Conservation (phyloP, 2,888 invertebrate genomes). For the Heliconius erato region DNA sequence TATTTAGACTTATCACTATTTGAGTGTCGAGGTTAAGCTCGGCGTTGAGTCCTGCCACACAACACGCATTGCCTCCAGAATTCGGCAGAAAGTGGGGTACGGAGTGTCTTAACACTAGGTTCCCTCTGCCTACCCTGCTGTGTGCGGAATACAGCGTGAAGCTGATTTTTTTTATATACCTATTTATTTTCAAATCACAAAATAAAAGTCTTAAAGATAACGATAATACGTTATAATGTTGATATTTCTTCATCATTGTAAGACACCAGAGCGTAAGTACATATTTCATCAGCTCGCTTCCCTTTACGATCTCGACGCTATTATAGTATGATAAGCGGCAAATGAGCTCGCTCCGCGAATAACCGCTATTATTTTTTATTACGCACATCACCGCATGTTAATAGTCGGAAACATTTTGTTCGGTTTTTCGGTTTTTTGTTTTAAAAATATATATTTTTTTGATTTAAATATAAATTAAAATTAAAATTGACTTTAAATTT, state of each 20-base stretch:
- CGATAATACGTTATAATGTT: conserved; percentile 24
- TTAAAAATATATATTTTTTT: conserved; percentile 3
- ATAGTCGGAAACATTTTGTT: conserved; percentile 21
- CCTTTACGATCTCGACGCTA: conserved; percentile 43
- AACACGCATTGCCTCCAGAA: too few species aligned
- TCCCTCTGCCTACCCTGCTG: too few species aligned
- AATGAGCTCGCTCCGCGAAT: conserved; percentile 38
- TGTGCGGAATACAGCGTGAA: too few species aligned
- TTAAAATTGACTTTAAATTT: too few species aligned
- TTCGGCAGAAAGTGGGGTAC: too few species aligned
- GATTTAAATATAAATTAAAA: neutral
- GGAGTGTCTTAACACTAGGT: too few species aligned
- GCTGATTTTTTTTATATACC: too few species aligned
- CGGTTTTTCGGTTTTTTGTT: conserved; percentile 5
- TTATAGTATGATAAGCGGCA: conserved; percentile 41
- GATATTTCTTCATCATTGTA: conserved; percentile 26
- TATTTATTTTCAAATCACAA: too few species aligned
- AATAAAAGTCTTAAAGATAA: neutral
- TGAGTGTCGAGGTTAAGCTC: too few species aligned
- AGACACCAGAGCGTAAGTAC: conserved; percentile 26
- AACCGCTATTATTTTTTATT: conserved; percentile 41
- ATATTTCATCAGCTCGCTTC: conserved; percentile 37
- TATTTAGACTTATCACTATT: too few species aligned
- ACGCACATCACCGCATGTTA: conserved; percentile 36
- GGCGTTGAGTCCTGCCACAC: too few species aligned